A percentile compares a stretch with the other conserved stretches of the same genome.
Evolutionary conservation across 1,140 invertebrate genomes (phyloP).

Genomic region (Diachasma alloeum): DNA sequence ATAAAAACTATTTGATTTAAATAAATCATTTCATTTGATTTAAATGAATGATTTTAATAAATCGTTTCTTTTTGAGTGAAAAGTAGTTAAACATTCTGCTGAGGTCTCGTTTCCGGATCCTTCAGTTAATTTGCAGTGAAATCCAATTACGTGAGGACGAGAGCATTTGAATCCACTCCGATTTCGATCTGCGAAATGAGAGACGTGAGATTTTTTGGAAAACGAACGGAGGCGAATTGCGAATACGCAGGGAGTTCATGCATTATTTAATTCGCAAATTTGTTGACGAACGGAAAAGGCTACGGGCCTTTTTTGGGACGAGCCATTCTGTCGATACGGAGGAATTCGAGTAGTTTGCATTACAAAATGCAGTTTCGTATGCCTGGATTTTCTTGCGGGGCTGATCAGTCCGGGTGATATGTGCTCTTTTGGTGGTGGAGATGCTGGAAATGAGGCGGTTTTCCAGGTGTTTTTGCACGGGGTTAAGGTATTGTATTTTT

Average conservation of each 20-base stretch:
- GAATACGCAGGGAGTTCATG: conserved; percentile 16
- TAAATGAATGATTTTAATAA: too few species aligned
- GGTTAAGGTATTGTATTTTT: too few species aligned
- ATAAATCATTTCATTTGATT: too few species aligned
- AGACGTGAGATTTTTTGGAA: not conserved
- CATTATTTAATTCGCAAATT: conserved; percentile 37
- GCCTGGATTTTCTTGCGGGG: not conserved
- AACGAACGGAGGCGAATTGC: not conserved
- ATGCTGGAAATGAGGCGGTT: not conserved
- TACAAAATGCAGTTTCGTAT: not conserved
- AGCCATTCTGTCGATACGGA: not conserved
- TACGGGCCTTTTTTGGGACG: conserved; percentile 20
- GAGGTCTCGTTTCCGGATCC: not conserved
- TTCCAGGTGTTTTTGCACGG: too few species aligned
- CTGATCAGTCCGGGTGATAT: not conserved
- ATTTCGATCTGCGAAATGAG: not conserved
- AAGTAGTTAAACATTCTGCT: too few species aligned
- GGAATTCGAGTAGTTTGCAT: conserved; percentile 13
- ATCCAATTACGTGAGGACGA: not conserved
- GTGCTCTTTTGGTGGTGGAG: not conserved
- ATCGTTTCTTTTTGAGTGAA: too few species aligned
- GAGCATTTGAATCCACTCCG: not conserved
- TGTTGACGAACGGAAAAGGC: conserved; percentile 14
- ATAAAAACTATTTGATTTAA: too few species aligned
- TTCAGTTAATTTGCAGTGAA: not conserved